phyloP scores from a whole-genome alignment of 2,113 vertebrate genomes.

The Syrrhaptes paradoxus region DNA sequence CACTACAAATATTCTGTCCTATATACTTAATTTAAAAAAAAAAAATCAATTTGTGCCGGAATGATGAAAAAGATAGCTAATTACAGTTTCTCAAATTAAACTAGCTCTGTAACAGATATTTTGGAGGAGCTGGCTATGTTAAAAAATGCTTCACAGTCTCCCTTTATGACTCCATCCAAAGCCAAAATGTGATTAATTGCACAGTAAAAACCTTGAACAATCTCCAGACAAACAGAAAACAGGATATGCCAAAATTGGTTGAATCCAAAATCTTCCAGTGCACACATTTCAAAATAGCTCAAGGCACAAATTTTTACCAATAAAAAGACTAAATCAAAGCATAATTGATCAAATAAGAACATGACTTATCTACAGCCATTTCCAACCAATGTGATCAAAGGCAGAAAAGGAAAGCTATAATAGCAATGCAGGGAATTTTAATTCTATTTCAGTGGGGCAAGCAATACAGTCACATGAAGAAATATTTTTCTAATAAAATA shows the following conservation, averaged over 20 bases:
- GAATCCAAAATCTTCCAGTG: neutral
- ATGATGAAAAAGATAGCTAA: neutral
- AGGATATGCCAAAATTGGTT: neutral
- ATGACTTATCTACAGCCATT: neutral
- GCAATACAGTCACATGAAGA: neutral
- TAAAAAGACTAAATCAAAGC: neutral
- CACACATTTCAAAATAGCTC: slow-evolving; percentile 3
- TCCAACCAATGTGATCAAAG: neutral
- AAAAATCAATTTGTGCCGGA: neutral
- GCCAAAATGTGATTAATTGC: slow-evolving; percentile 19
- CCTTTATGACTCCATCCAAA: neutral
- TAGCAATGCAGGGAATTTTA: neutral
- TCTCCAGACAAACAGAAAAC: slow-evolving; percentile 14
- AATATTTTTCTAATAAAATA: neutral
- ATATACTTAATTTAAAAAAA: neutral
- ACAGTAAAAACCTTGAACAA: neutral
- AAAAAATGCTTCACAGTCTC: neutral
- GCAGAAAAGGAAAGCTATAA: neutral
- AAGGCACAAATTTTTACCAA: neutral
- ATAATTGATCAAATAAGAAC: neutral
- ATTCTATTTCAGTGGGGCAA: neutral
- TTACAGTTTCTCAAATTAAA: slow-evolving; percentile 32
- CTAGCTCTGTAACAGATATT: neutral
- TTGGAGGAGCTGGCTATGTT: neutral
- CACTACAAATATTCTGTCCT: neutral